Percentiles rank a stretch among this genome's conserved stretches.
phyloP scores from a whole-genome alignment of 2,797 vertebrate genomes.

The Acanthiza pusilla region DNA sequence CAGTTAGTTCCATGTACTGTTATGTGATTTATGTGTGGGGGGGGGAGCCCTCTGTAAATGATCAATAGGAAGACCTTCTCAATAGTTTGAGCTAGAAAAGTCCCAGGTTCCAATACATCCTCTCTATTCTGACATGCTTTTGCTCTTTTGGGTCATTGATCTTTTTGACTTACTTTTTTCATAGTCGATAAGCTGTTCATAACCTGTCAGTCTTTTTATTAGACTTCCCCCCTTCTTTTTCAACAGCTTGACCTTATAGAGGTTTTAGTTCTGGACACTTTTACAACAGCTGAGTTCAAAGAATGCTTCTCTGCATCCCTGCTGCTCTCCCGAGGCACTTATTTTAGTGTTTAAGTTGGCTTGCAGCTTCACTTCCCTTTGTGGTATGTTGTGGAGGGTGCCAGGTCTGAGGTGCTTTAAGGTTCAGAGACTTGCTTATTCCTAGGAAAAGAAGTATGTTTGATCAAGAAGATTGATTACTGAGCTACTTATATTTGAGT shows the following conservation, averaged over 20 bases:
- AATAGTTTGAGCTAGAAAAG: background rate
- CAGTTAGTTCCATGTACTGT: background rate
- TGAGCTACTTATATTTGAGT: background rate
- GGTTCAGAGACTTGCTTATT: background rate
- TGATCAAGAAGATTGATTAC: background rate
- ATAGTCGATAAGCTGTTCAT: background rate
- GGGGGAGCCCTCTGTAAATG: background rate
- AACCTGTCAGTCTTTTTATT: background rate
- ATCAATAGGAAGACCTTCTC: background rate
- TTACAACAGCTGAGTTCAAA: conserved; percentile 9
- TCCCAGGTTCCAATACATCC: background rate
- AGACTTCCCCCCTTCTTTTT: background rate
- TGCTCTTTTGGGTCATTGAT: background rate
- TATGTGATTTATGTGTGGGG: background rate
- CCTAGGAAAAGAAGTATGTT: background rate
- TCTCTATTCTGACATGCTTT: background rate
- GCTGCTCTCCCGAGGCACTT: background rate
- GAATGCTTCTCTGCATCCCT: background rate
- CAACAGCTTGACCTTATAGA: background rate
- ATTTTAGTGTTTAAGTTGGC: background rate
- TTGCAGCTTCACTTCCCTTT: background rate
- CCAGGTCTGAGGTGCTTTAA: background rate
- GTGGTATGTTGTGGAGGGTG: background rate
- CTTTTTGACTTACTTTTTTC: background rate
- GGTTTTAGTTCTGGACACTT: background rate